Conservation (phyloP, 2,888 invertebrate species). For the Dicranocentrus wangi region DNA sequence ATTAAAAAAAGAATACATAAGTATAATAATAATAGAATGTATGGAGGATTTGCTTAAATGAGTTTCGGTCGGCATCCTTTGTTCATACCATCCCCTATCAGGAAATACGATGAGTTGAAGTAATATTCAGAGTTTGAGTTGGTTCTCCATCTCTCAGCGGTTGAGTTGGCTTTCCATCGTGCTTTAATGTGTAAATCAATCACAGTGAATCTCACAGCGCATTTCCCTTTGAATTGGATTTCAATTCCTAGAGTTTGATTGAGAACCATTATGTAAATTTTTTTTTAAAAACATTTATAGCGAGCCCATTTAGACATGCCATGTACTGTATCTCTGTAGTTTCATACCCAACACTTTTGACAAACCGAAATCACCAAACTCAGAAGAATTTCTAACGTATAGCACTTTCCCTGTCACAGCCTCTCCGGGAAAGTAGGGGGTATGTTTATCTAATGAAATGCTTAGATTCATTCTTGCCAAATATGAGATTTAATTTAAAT, state of each 20-base stretch:
- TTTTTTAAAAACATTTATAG: no score
- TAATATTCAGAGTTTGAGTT: conserved; percentile 38
- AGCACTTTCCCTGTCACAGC: conserved; percentile 56
- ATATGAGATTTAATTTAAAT: no score
- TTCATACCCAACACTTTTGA: conserved; percentile 49
- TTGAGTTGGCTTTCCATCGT: conserved; percentile 2
- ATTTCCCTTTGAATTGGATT: conserved; percentile 61
- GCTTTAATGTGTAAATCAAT: conserved; percentile 51
- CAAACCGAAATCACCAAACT: conserved; percentile 47
- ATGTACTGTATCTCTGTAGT: neutral
- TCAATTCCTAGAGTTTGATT: conserved; percentile 45
- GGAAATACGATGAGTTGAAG: conserved; percentile 55
- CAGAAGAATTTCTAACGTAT: conserved; percentile 53
- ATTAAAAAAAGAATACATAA: no score
- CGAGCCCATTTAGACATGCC: no score
- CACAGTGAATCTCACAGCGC: conserved; percentile 59
- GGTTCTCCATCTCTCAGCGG: conserved; percentile 24
- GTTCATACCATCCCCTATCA: conserved; percentile 58
- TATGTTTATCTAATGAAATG: conserved; percentile 51
- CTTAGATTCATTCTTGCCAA: conserved; percentile 47
- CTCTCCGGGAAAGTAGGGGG: conserved; percentile 60
- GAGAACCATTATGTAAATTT: neutral
- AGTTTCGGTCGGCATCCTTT: neutral
- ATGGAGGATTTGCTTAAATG: neutral
- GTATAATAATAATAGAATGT: no score